Evolutionary conservation across 2,113 vertebrate species (phyloP).

Genomic region (Amphilophus citrinellus): DNA sequence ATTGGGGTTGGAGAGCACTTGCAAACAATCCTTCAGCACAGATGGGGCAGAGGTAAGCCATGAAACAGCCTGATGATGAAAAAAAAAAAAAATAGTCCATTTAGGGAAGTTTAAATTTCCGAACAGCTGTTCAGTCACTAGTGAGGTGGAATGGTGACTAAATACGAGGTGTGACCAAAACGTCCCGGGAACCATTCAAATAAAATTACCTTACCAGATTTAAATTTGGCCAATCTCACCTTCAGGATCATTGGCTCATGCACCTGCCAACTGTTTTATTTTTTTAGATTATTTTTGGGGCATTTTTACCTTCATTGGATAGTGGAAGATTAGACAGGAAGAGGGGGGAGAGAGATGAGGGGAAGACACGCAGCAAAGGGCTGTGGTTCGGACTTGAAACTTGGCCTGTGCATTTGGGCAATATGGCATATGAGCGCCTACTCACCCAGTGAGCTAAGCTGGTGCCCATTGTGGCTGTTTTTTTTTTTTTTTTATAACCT

Average conservation of each 20-base stretch:
- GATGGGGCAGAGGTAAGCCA: slow-evolving; percentile 69
- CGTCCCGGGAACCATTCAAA: not conserved
- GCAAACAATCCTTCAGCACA: slow-evolving; percentile 62
- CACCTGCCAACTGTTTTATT: not conserved
- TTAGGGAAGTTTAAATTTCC: not conserved
- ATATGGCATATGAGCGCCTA: too few species aligned
- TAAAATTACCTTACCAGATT: not conserved
- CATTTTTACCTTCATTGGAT: too few species aligned
- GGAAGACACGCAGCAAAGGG: too few species aligned
- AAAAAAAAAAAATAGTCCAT: not conserved
- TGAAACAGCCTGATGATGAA: slow-evolving; percentile 43
- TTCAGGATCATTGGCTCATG: not conserved
- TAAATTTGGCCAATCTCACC: not conserved
- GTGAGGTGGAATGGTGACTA: not conserved
- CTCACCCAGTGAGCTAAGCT: too few species aligned
- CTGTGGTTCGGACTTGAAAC: too few species aligned
- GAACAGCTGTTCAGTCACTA: not conserved
- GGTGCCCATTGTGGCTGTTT: not conserved
- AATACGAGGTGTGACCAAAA: not conserved
- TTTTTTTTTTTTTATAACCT: too few species aligned
- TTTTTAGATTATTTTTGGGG: too few species aligned
- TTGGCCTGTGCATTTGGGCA: too few species aligned
- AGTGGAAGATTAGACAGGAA: too few species aligned
- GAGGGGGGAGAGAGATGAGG: too few species aligned
- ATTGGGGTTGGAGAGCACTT: slow-evolving; percentile 44